Conservation (phyloP, 2,113 vertebrate genomes). For the Platysternon megacephalum region DNA sequence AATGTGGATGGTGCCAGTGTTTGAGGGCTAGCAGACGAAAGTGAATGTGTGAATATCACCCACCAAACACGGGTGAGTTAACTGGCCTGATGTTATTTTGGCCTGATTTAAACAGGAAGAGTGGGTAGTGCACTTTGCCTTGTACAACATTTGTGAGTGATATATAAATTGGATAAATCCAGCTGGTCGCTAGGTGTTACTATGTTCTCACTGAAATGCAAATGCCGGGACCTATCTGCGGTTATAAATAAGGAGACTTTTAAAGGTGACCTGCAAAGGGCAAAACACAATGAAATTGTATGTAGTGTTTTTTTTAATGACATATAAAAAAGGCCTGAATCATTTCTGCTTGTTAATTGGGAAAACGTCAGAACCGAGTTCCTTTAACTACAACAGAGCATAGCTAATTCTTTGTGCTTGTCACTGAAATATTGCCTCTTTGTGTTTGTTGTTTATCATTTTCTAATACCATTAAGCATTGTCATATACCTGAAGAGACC, state of each 20-base stretch:
- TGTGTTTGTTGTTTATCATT: background rate
- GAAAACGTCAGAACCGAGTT: background rate
- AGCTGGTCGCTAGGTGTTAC: background rate
- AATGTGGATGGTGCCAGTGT: background rate
- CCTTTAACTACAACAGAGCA: background rate
- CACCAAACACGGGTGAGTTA: background rate
- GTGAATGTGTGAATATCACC: background rate
- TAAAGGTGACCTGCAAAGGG: background rate
- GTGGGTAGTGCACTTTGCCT: background rate
- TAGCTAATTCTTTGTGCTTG: background rate
- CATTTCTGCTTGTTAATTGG: background rate
- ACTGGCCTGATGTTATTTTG: background rate
- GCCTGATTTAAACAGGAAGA: background rate
- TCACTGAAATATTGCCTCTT: background rate
- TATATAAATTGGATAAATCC: background rate
- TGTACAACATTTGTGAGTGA: background rate
- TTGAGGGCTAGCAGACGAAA: background rate
- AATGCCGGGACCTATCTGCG: background rate
- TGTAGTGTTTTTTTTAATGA: background rate
- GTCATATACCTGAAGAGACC: background rate
- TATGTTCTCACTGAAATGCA: background rate
- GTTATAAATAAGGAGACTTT: background rate
- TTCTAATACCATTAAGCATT: background rate
- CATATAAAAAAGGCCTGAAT: fast-evolving
- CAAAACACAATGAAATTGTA: background rate